A percentile compares a stretch with the other conserved stretches of the same genome.
phyloP scores from a whole-genome alignment of 2,797 vertebrate species.

The Coilia nasus region DNA sequence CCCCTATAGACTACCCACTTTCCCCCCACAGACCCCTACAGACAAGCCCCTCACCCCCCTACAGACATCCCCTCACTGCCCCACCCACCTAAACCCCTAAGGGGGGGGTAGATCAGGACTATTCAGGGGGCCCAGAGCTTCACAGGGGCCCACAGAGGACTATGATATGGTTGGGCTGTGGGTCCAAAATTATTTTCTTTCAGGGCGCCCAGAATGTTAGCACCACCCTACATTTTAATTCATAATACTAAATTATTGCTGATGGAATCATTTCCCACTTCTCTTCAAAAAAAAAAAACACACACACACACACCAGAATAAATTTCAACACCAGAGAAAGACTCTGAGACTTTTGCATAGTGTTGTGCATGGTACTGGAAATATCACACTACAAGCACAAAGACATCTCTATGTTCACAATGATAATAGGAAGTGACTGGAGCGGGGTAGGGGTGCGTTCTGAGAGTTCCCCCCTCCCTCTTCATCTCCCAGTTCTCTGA shows the following conservation, averaged over 20 bases:
- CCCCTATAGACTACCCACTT: no score
- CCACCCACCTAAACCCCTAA: not conserved
- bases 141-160: no score
- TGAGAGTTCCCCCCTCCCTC: not conserved
- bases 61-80: not conserved
- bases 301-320: not conserved
- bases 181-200: no score
- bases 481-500: not conserved
- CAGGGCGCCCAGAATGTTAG: no score
- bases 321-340: not conserved
- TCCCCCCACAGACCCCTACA: no score
- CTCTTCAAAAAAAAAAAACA: not conserved
- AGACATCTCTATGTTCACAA: constrained; percentile 16
- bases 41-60: no score
- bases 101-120: no score
- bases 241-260: constrained; percentile 12
- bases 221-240: no score
- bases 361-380: not conserved
- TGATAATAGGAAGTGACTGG: not conserved
- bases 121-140: no score
- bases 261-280: constrained; percentile 6
- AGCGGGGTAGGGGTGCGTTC: not conserved
- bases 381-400: constrained; percentile 24
- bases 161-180: no score
- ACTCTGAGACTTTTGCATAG: constrained; percentile 21